These are phyloP conservation scores for Formica exsecta DNA, from an alignment of 1,140 invertebrate species.

Conservation along the genomic window DNA sequence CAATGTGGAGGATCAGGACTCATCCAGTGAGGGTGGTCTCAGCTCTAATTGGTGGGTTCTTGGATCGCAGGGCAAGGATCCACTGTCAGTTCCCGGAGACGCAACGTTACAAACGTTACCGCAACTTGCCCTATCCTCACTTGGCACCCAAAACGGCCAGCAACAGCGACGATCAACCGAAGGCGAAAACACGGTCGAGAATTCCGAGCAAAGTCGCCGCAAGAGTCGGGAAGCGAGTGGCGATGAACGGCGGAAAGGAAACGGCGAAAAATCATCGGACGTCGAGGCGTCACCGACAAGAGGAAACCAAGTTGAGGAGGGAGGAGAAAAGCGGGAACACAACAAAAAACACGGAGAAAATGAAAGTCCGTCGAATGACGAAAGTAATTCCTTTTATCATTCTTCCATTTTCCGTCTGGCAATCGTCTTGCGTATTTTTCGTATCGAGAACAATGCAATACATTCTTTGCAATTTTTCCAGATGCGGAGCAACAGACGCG, in stretches of 20 bases:
- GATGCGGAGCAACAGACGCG: constrained; percentile 71
- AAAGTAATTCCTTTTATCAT: constrained; percentile 17
- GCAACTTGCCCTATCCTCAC: constrained; percentile 74
- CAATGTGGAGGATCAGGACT: constrained; percentile 80
- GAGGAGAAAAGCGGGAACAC: constrained; percentile 1
- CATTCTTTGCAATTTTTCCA: not conserved
- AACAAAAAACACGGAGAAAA: not conserved
- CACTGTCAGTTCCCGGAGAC: constrained; percentile 71
- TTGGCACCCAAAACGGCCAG: constrained; percentile 58
- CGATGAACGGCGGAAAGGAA: constrained; percentile 9
- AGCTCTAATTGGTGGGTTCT: constrained; percentile 83
- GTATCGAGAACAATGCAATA: not conserved
- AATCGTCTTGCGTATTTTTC: not conserved
- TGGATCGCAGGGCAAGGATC: constrained; percentile 80
- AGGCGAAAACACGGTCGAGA: constrained; percentile 26
- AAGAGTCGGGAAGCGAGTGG: constrained; percentile 21
- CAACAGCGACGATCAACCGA: constrained; percentile 42
- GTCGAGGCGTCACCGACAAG: not conserved
- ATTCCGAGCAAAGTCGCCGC: constrained; percentile 7
- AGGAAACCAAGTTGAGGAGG: not conserved
- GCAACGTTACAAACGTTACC: constrained; percentile 76
- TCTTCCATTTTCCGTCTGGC: not conserved
- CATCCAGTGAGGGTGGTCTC: constrained; percentile 76
- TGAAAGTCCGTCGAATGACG: not conserved
- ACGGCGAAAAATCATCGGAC: not conserved